Evolutionary conservation across 2,888 invertebrate genomes (phyloP), one percentile per base, ranked within the genome.

Genomic region (Globia sparganii): DNA sequence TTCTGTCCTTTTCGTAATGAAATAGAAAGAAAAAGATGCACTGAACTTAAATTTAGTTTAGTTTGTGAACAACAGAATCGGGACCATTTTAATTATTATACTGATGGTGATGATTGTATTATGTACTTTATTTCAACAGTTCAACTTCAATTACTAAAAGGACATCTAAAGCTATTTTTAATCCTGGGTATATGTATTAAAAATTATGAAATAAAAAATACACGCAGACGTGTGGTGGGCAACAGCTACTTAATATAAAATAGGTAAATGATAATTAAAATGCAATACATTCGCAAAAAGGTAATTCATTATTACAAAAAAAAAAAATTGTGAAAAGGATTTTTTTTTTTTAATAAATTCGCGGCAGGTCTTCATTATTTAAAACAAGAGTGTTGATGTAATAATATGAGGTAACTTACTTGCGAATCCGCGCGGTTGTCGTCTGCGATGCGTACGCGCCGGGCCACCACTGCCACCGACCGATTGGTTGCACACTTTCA

Each of bases 401-500:
- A 80, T 53, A 49, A 68, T 76, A 6, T 81, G 69, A 73, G 53
- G 79, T 82, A 74, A 91, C 90, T 92, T 78, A 92, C 91, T 89
- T 90, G 88, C 72, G 69, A 75, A 82, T 81, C 67, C 82, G 77
- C 66, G 84, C 74, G 80, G 81, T 73, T 77, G 84, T 84, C 84
- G 91, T 87, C 88, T 89, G 86, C 86, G 85, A 88, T 88, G 91
- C 90, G 89, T 89, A 84, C 86, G 82, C 90, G 89, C 80, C 81
- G 79, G 58, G 69, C 78, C 78, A 77, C 87, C 88, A 90, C 90
- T 90, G 90, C 86, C 77, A 76, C 83, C 78, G 77, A 78, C 77
- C 75, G 85, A 78, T 73, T 81, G 77, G 84, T 87, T 80, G 87
- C 89, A 74, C 88, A 96, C 96, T 96, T 96, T 96, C 96, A 94